phyloP scores from a whole-genome alignment of 2,888 invertebrate genomes.

The Loripinus fragilis region DNA sequence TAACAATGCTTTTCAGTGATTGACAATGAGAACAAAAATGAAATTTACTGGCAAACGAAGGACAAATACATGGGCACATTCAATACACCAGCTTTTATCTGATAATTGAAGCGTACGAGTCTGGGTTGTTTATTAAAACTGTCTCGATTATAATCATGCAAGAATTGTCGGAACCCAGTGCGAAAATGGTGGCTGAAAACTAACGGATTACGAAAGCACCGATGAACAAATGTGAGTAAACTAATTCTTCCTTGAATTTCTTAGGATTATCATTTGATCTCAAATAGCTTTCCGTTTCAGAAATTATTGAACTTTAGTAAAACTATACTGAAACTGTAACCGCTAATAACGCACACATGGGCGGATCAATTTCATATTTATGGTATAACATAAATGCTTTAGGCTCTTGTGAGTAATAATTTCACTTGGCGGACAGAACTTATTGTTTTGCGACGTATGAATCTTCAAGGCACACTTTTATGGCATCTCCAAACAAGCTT shows the following conservation, averaged over 20 bases:
- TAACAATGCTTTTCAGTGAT: too few relatives aligned
- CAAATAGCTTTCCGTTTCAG: background rate
- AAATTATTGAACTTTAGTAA: conserved; percentile 4
- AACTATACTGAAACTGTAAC: conserved; percentile 3
- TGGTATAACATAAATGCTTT: conserved; percentile 37
- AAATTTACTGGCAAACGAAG: too few relatives aligned
- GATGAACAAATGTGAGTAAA: conserved; percentile 11
- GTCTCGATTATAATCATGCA: background rate
- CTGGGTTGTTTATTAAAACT: background rate
- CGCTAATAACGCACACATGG: background rate
- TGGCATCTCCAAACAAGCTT: conserved; percentile 49
- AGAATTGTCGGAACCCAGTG: background rate
- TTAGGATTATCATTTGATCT: background rate
- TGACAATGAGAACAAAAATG: too few relatives aligned
- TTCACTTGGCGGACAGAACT: conserved; percentile 52
- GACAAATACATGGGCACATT: too few relatives aligned
- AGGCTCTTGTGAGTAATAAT: conserved; percentile 52
- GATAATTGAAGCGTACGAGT: too few relatives aligned
- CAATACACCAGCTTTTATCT: too few relatives aligned
- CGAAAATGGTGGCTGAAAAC: background rate
- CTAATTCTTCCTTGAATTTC: background rate
- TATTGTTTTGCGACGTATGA: conserved; percentile 58
- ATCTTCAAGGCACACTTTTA: conserved; percentile 48
- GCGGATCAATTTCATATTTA: conserved; percentile 16
- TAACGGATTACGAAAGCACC: background rate